These are phyloP conservation scores for Poeciliopsis paucimaculata DNA, from an alignment of 2,797 vertebrate species.

Conservation along the genomic window DNA sequence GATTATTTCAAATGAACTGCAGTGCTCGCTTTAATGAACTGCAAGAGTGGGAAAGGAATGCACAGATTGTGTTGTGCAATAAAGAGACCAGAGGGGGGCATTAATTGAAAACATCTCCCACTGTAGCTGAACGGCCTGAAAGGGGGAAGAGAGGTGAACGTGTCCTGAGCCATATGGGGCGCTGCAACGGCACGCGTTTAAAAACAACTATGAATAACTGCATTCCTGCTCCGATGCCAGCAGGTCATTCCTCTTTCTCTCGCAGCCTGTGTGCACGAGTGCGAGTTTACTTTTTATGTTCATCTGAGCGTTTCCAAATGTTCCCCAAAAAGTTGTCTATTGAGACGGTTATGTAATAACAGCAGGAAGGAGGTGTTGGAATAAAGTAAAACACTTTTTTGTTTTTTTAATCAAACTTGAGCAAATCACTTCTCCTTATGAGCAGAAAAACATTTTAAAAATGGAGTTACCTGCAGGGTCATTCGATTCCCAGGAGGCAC, in stretches of 20 bases:
- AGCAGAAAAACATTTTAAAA: slow-evolving; percentile 22
- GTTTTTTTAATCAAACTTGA: slow-evolving; percentile 4
- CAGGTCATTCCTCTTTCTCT: slow-evolving; percentile 61
- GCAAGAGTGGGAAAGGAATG: slow-evolving; percentile 63
- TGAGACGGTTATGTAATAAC: slow-evolving; percentile 58
- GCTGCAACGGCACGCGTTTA: slow-evolving; percentile 66
- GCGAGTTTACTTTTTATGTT: slow-evolving; percentile 57
- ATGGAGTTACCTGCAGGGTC: slow-evolving; percentile 31
- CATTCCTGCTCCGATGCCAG: slow-evolving; percentile 60
- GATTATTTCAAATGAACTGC: slow-evolving; percentile 52
- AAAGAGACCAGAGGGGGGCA: slow-evolving; percentile 72
- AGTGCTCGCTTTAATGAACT: slow-evolving; percentile 59
- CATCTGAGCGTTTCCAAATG: slow-evolving; percentile 69
- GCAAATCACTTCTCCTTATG: slow-evolving; percentile 26
- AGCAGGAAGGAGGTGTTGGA: slow-evolving; percentile 44
- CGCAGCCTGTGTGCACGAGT: slow-evolving; percentile 23
- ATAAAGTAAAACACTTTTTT: slow-evolving; percentile 37
- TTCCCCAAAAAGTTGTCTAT: slow-evolving; percentile 60
- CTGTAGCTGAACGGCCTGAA: slow-evolving; percentile 54
- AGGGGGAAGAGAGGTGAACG: slow-evolving; percentile 64
- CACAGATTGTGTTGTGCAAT: slow-evolving; percentile 73
- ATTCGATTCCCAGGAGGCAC: slow-evolving; percentile 46
- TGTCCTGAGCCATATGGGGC: slow-evolving; percentile 72
- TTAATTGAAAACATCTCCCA: slow-evolving; percentile 81
- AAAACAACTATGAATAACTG: slow-evolving; percentile 69